phyloP scores from a whole-genome alignment of 2,888 invertebrate genomes.

The Chelonus formosanus region DNA sequence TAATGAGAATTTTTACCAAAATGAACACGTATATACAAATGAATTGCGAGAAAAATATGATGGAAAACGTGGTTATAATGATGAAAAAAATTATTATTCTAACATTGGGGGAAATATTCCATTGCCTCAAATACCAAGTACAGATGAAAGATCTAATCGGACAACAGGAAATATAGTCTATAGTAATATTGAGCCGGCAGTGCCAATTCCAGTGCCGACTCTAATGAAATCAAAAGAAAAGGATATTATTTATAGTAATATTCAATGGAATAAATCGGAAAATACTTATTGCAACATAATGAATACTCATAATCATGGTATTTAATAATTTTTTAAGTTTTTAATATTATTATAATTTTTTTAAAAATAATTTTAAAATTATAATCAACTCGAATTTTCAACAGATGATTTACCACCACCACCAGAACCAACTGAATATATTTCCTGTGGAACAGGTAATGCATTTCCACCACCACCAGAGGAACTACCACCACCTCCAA shows the following conservation, averaged over 20 bases:
- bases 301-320: constrained; percentile 52
- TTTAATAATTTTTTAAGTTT: constrained; percentile 25
- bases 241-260: constrained; percentile 68
- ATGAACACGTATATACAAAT: constrained; percentile 56
- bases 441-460: constrained; percentile 57
- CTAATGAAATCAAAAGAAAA: constrained; percentile 61
- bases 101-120: constrained; percentile 56
- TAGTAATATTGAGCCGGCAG: constrained; percentile 60
- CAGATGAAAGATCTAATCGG: constrained; percentile 49
- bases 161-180: constrained; percentile 58
- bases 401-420: constrained; percentile 71
- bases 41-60: constrained; percentile 56
- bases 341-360: neutral
- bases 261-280: constrained; percentile 67
- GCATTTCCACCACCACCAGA: constrained; percentile 69
- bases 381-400: neutral
- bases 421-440: constrained; percentile 66
- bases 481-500: constrained; percentile 82
- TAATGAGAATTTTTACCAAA: constrained; percentile 53
- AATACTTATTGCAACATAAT: constrained; percentile 72
- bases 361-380: constrained; percentile 14
- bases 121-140: constrained; percentile 54
- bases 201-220: constrained; percentile 51
- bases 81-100: constrained; percentile 60
- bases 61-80: constrained; percentile 55